phyloP scores from a whole-genome alignment of 2,113 vertebrate genomes.

The Microcebus jonahi region DNA sequence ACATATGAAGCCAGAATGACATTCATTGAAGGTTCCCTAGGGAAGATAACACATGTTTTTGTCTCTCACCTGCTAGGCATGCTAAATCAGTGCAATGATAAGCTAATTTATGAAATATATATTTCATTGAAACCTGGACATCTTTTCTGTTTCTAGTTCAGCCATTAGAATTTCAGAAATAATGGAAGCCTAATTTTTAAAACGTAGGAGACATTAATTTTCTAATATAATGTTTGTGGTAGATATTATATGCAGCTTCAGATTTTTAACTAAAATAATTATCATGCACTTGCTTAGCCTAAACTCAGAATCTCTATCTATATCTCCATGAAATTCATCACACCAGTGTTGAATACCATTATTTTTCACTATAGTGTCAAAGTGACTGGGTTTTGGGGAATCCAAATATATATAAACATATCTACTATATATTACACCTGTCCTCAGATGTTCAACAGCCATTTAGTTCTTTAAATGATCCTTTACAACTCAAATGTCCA shows the following conservation, averaged over 20 bases:
- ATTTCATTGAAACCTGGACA: conserved; percentile 91
- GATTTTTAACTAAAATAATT: conserved; percentile 72
- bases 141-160: conserved; percentile 90
- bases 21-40: conserved; percentile 91
- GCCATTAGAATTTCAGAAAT: conserved; percentile 87
- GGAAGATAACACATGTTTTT: conserved; percentile 94
- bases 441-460: background rate
- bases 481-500: conserved; percentile 21
- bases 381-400: conserved; percentile 15
- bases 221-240: conserved; percentile 66
- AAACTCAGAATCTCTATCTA: conserved; percentile 70
- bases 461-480: background rate
- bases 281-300: conserved; percentile 49
- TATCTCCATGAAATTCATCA: conserved; percentile 44
- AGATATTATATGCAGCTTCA: conserved; percentile 53
- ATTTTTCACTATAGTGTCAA: conserved; percentile 3
- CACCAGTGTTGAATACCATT: conserved; percentile 20
- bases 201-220: conserved; percentile 73
- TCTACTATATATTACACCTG: background rate
- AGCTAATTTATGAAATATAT: conserved; percentile 92
- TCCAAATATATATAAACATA: background rate
- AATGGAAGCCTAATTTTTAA: conserved; percentile 81
- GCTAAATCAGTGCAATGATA: conserved; percentile 93
- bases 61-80: conserved; percentile 94
- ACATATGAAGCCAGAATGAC: conserved; percentile 92